Conservation (phyloP, 92 coral and sea anemone species). For the Siderastrea siderea region DNA sequence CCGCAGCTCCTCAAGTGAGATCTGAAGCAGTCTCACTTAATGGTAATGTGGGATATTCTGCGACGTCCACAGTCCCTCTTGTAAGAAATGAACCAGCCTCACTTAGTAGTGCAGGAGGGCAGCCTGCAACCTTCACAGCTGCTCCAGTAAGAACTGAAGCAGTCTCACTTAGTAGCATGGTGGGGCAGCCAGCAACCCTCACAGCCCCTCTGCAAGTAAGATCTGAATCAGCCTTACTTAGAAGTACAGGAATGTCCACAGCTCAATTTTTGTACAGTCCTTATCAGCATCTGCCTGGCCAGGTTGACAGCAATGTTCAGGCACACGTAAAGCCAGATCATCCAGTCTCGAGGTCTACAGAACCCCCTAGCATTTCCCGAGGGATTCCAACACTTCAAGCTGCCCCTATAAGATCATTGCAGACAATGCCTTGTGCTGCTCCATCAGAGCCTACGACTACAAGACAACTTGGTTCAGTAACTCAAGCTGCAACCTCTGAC, state of each 20-base stretch:
- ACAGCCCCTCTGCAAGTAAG: background rate
- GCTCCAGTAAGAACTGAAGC: background rate
- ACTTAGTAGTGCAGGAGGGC: background rate
- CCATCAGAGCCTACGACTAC: background rate
- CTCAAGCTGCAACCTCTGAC: background rate
- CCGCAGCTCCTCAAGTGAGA: background rate
- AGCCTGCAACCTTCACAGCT: background rate
- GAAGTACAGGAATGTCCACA: background rate
- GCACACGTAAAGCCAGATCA: background rate
- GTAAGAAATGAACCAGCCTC: background rate
- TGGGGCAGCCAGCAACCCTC: background rate
- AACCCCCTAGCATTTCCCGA: background rate
- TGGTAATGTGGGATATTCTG: background rate
- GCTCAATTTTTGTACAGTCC: background rate
- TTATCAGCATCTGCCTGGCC: background rate
- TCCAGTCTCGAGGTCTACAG: background rate
- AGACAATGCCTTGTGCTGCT: constrained; percentile 2
- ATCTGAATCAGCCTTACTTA: background rate
- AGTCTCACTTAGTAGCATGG: background rate
- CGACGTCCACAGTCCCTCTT: background rate
- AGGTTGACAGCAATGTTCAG: background rate
- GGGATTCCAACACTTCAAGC: background rate
- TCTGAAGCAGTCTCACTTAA: background rate
- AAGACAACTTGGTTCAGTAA: background rate
- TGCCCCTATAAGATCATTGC: background rate